phyloP scores from a whole-genome alignment of 2,113 vertebrate genomes.

The Chaetorhynchus papuensis region DNA sequence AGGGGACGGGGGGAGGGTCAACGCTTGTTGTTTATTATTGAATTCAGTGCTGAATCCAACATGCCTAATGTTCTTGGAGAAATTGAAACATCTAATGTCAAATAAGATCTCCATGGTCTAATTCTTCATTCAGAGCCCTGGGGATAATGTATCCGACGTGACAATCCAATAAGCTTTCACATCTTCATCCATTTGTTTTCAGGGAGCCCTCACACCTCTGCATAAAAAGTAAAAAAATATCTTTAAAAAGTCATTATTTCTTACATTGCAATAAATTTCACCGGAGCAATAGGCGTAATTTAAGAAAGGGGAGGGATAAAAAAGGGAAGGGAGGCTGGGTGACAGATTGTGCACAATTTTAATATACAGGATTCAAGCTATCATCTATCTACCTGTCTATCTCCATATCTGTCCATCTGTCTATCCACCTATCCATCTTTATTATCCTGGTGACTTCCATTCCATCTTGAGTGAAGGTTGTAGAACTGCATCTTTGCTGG shows the following conservation, averaged over 20 bases:
- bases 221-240: slow-evolving; percentile 59
- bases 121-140: slow-evolving; percentile 61
- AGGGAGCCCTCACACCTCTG: slow-evolving; percentile 28
- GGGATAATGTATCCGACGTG: slow-evolving; percentile 52
- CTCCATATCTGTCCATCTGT: background rate
- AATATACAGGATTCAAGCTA: background rate
- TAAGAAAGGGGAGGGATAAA: background rate
- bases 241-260: slow-evolving; percentile 32
- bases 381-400: slow-evolving; percentile 7
- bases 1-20: background rate
- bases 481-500: background rate
- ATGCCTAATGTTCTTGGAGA: slow-evolving; percentile 37
- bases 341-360: background rate
- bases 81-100: slow-evolving; percentile 73
- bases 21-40: background rate
- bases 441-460: background rate
- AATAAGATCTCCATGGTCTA: slow-evolving; percentile 61
- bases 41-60: slow-evolving; percentile 39
- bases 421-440: slow-evolving; percentile 1
- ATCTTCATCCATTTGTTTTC: slow-evolving; percentile 47
- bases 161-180: slow-evolving; percentile 61
- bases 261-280: slow-evolving; percentile 34
- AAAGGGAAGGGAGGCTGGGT: background rate
- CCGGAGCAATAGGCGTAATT: background rate
- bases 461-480: background rate